Percentiles rank a stretch among this genome's conserved stretches.
Evolutionary conservation across 1,140 invertebrate species (phyloP).

Genomic region (Sarcophaga bullata): DNA sequence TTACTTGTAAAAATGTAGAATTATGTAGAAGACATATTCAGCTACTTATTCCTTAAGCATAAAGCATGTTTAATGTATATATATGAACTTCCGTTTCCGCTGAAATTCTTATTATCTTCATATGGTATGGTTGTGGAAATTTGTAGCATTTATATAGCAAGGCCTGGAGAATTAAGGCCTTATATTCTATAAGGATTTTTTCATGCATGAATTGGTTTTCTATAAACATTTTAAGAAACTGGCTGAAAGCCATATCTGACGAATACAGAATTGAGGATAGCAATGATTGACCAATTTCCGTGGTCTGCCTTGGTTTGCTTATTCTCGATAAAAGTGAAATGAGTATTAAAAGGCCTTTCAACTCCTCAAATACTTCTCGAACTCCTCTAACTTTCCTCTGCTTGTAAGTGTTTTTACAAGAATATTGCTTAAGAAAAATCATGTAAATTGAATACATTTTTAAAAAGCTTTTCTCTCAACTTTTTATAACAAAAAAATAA

Average conservation of each 20-base stretch:
- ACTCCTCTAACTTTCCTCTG: neutral
- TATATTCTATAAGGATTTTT: neutral
- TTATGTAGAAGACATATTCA: neutral
- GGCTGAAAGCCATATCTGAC: too few species aligned
- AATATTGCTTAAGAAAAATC: neutral
- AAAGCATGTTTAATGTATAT: conserved; percentile 15
- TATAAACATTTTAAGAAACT: too few species aligned
- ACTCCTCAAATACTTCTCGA: too few species aligned
- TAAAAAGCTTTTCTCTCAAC: conserved; percentile 13
- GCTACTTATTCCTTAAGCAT: neutral
- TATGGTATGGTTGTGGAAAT: neutral
- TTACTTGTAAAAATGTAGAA: neutral
- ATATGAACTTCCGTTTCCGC: conserved; percentile 20
- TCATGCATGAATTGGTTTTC: too few species aligned
- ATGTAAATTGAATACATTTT: conserved; percentile 25
- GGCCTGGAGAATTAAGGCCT: neutral
- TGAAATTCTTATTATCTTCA: neutral
- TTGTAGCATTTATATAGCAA: neutral
- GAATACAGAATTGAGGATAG: too few species aligned
- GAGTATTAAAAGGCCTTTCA: too few species aligned
- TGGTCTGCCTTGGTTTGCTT: too few species aligned
- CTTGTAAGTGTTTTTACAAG: neutral
- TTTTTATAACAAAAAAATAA: neutral
- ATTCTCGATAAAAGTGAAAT: too few species aligned
- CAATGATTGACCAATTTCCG: too few species aligned